Evolutionary conservation across 2,888 invertebrate species (phyloP), one percentile per base, ranked within the genome.

Genomic region (Stegophylla sp.): DNA sequence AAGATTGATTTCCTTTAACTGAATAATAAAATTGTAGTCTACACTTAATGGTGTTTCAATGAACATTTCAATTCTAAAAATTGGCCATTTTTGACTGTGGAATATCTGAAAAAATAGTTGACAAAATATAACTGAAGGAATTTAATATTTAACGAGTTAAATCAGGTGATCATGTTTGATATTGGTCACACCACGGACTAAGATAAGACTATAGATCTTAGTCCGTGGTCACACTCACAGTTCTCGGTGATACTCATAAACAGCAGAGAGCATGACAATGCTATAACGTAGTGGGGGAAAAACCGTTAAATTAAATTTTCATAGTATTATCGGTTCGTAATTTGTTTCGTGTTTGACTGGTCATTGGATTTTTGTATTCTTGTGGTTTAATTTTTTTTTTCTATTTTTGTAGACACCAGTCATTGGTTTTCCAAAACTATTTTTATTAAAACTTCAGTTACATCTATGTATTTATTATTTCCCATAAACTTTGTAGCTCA

Each of bases 141-240:
- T 34, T 34, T 7, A 34, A 34, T 34, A 7, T 34, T 34, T 34
- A 34, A 34, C 34, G 4, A 7, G 7, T 34, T 34, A n/a, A n/a
- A 7, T 56, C 20, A 23, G 20, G 61, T 28, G 28, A 28, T 15
- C 4, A 61, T 1, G 20, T 41, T 9, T 73, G 26, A 74, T 17
- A 51, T 75, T 75, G 75, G 75, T 53, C 64, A 66, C 75, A 26
- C n/a, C n/a, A n/a, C n/a, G n/a, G n/a, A n/a, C n/a, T n/a, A n/a
- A n/a, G n/a, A n/a, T n/a, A n/a, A n/a, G n/a, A n/a, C n/a, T n/a
- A n/a, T n/a, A n/a, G n/a, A n/a, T n/a, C n/a, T n/a, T n/a, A n/a
- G n/a, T n/a, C n/a, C n/a, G n/a, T n/a, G n/a, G n/a, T n/a, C n/a
- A n/a, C n/a, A n/a, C n/a, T n/a, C n/a, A n/a, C n/a, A n/a, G n/a